Evolutionary conservation across 2,113 vertebrate species (phyloP), one percentile per base, ranked within the genome.

Genomic region (Trematocara marginatum): DNA sequence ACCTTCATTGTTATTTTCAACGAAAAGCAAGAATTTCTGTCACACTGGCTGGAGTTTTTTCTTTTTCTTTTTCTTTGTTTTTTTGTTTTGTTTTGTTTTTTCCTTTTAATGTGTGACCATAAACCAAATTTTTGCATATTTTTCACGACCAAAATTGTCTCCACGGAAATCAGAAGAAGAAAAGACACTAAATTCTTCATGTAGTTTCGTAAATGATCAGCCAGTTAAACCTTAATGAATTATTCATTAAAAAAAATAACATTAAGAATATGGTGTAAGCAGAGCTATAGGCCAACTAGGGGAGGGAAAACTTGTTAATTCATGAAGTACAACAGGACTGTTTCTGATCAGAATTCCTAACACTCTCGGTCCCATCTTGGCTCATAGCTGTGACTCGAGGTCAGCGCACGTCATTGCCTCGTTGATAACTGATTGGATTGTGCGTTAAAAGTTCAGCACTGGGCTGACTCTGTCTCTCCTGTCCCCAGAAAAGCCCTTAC

Each of bases 401-500:
- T 42, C 38, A 11, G 40, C 12, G 7, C 38, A 42, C 54, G 7
- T 26, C 79, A 42, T 4, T 12, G 34, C 8, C 51, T 79, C 6
- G 84, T 82, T 66, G 80, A 82, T 86, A 42, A 81, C 79, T 88
- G 87, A 91, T 90, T 91, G 85, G 92, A 89, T 84, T 80, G 87
- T 83, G 49, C 15, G 40, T 74, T 83, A 56, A 80, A 90, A 89
- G 82, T 78, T 83, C 82, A 53, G 52, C 89, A 40, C 61, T 13
- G 69, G 78, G 79, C 84, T 85, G 35, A 80, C 90, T 95, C 82
- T 92, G 91, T 88, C 80, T 86, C 10, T 71, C 47, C 89, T 71
- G 88, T 86, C 83, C 79, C 8, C 26, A 85, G 86, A 89, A 94
- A 92, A 94, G 90, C 92, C 89, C 86, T 90, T 88, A 90, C 92